Conservation (phyloP, 2,888 invertebrate genomes). For the Seira sanloemensis region DNA sequence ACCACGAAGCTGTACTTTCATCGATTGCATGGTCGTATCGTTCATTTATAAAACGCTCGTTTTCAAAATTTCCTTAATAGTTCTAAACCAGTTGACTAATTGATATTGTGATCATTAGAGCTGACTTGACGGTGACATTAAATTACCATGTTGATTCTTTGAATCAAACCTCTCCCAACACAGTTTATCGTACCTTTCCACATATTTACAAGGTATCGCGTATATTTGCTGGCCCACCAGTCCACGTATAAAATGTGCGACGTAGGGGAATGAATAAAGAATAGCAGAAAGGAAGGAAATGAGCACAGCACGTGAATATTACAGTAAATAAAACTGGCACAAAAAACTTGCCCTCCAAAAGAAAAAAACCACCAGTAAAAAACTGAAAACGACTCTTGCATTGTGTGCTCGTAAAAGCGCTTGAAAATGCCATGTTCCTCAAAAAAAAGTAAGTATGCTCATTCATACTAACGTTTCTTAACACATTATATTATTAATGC, state of each 20-base stretch:
- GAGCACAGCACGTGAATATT: conserved; percentile 38
- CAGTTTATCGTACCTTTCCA: too few species aligned
- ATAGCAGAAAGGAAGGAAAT: conserved; percentile 20
- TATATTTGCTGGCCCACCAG: not conserved
- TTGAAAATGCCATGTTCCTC: not conserved
- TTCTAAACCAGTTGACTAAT: too few species aligned
- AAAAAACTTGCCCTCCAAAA: conserved; percentile 11
- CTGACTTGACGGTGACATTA: too few species aligned
- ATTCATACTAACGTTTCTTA: not conserved
- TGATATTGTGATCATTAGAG: too few species aligned
- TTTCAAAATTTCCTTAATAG: too few species aligned
- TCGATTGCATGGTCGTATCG: too few species aligned
- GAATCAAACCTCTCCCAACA: too few species aligned
- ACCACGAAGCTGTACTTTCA: too few species aligned
- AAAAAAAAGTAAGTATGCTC: not conserved
- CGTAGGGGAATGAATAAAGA: not conserved
- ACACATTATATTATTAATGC: conserved; percentile 10
- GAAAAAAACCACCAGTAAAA: not conserved
- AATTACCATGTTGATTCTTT: too few species aligned
- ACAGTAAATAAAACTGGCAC: conserved; percentile 16
- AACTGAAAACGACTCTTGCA: not conserved
- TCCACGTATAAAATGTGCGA: not conserved
- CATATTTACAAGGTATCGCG: too few species aligned
- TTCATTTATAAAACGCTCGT: too few species aligned
- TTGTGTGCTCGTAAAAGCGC: not conserved